Conservation (phyloP, 1,140 invertebrate species). For the Copidosoma floridanum region DNA sequence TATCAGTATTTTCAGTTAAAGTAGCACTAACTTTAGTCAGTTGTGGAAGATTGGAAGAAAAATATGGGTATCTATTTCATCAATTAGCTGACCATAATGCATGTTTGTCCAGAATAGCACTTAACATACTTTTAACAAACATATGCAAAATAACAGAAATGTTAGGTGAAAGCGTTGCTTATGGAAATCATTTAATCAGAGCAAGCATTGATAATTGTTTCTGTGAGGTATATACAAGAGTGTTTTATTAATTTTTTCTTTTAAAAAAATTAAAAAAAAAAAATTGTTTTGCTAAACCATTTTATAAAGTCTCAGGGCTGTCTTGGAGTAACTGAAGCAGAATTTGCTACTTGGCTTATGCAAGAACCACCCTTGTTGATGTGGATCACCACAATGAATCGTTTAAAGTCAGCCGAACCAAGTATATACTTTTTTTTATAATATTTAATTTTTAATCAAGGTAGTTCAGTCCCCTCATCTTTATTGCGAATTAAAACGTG, state of each 20-base stretch:
- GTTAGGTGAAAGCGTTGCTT: slow-evolving; percentile 58
- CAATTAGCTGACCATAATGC: slow-evolving; percentile 62
- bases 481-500: slow-evolving; percentile 50
- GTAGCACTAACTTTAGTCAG: slow-evolving; percentile 58
- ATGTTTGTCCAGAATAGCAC: slow-evolving; percentile 55
- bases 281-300: too few relatives aligned
- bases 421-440: too few relatives aligned
- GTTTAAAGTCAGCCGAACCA: slow-evolving; percentile 59
- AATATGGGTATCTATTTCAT: slow-evolving; percentile 63
- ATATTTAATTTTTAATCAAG: too few relatives aligned
- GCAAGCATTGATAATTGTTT: slow-evolving; percentile 59
- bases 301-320: slow-evolving; percentile 52
- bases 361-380: slow-evolving; percentile 61
- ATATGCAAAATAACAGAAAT: slow-evolving; percentile 58
- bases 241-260: too few relatives aligned
- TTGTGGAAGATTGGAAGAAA: slow-evolving; percentile 58
- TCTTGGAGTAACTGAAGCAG: slow-evolving; percentile 59
- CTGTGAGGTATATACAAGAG: slow-evolving; percentile 52
- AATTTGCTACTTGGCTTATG: slow-evolving; percentile 61
- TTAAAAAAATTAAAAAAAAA: background rate
- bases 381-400: slow-evolving; percentile 64
- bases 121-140: slow-evolving; percentile 56
- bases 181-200: slow-evolving; percentile 57
- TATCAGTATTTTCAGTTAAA: slow-evolving; percentile 59
- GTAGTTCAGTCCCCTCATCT: too few relatives aligned